phyloP scores from a whole-genome alignment of 2,888 invertebrate genomes.

The Diachrysia chrysitis region DNA sequence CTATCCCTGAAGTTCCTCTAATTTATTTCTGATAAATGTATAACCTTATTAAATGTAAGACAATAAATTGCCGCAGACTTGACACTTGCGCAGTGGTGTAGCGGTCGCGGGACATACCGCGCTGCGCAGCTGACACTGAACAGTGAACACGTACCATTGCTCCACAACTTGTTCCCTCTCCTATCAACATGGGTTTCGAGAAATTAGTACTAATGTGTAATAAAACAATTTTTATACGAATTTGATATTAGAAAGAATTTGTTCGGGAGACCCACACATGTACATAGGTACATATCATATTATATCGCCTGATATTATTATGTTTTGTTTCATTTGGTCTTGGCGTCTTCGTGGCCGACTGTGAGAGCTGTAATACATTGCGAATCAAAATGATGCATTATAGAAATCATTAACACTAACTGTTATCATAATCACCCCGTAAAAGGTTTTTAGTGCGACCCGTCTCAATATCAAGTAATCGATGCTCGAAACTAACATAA shows the following conservation, averaged over 20 bases:
- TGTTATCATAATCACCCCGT: background rate
- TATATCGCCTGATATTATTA: slow-evolving; percentile 67
- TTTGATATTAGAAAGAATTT: slow-evolving; percentile 71
- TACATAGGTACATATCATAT: slow-evolving; percentile 76
- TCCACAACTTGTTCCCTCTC: slow-evolving; percentile 51
- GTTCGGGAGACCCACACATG: slow-evolving; percentile 55
- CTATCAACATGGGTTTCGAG: slow-evolving; percentile 52
- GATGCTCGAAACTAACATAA: background rate
- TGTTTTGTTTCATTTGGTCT: slow-evolving; percentile 38
- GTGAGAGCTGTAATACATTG: slow-evolving; percentile 16
- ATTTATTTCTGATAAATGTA: slow-evolving; percentile 40
- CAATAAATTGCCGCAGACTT: slow-evolving; percentile 25
- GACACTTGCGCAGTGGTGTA: slow-evolving; percentile 9
- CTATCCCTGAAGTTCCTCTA: slow-evolving; percentile 27
- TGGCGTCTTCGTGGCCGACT: slow-evolving; percentile 10
- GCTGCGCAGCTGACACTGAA: background rate
- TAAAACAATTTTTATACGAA: slow-evolving; percentile 71
- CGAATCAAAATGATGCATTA: slow-evolving; percentile 13
- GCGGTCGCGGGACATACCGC: background rate
- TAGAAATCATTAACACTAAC: background rate
- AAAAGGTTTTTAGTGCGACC: background rate
- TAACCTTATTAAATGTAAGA: slow-evolving; percentile 29
- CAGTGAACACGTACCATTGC: slow-evolving; percentile 51
- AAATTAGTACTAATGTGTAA: slow-evolving; percentile 54
- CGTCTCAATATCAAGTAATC: background rate